phyloP scores from a whole-genome alignment of 2,113 vertebrate species.

The Anarhynchus alexandrinus region DNA sequence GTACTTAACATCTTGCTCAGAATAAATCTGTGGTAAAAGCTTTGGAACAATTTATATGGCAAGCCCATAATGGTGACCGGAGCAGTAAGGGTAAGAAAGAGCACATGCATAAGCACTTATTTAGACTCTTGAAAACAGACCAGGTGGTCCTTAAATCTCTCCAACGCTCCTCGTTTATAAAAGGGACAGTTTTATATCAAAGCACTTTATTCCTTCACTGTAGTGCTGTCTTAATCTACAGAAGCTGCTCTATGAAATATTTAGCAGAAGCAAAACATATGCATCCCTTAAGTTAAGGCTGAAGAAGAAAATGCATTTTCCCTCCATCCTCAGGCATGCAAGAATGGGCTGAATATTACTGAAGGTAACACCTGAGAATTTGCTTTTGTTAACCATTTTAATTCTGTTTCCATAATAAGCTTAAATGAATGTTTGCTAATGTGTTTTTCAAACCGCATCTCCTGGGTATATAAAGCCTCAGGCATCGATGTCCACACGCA shows the following conservation, averaged over 20 bases:
- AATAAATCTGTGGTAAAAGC: background rate
- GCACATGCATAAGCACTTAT: background rate
- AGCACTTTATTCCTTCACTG: background rate
- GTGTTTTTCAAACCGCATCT: background rate
- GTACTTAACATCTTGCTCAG: background rate
- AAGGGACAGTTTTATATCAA: background rate
- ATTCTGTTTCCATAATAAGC: background rate
- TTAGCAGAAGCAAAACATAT: background rate
- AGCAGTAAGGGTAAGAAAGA: background rate
- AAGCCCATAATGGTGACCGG: background rate
- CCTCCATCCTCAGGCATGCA: background rate
- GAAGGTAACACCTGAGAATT: background rate
- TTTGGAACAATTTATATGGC: background rate
- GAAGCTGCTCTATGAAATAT: background rate
- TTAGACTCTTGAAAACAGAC: background rate
- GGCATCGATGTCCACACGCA: background rate
- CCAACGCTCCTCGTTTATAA: background rate
- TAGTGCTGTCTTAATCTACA: background rate
- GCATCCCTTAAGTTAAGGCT: background rate
- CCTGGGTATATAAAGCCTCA: background rate
- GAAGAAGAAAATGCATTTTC: background rate
- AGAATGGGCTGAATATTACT: background rate
- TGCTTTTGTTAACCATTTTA: background rate
- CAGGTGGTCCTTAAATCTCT: slow-evolving; percentile 16
- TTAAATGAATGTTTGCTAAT: background rate